phyloP scores from a whole-genome alignment of 2,113 vertebrate genomes.

The Hippocampus zosterae region DNA sequence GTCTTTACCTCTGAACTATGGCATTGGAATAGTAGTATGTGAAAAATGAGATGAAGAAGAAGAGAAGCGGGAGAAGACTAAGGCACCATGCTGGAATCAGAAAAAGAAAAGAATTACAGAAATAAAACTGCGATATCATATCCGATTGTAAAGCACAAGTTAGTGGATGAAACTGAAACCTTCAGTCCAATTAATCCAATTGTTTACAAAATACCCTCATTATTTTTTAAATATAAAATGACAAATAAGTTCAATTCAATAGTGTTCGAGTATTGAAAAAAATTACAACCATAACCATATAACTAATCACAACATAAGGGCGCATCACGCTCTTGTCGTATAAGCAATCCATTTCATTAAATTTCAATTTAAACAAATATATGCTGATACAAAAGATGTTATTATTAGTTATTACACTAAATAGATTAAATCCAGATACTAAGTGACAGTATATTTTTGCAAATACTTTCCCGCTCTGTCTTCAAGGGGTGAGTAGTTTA shows the following conservation, averaged over 20 bases:
- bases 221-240: too few species aligned
- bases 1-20: slow-evolving; percentile 65
- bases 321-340: neutral
- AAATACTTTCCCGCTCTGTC: too few species aligned
- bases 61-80: slow-evolving; percentile 58
- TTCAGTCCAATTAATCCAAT: too few species aligned
- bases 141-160: neutral
- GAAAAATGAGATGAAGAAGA: slow-evolving; percentile 63
- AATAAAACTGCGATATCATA: neutral
- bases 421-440: neutral
- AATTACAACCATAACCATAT: neutral
- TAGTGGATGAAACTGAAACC: neutral
- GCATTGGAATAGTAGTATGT: slow-evolving; percentile 63
- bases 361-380: neutral
- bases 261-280: neutral
- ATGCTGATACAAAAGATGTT: neutral
- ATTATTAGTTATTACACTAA: neutral
- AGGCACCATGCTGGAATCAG: slow-evolving; percentile 65
- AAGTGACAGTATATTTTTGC: too few species aligned
- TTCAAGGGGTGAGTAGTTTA: neutral
- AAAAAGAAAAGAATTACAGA: slow-evolving; percentile 9
- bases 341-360: neutral
- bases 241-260: too few species aligned
- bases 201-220: too few species aligned
- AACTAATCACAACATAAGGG: neutral